Percentiles rank a stretch among this genome's conserved stretches.
These are phyloP conservation scores for Ephialtes manifestator DNA, from an alignment of 2,888 invertebrate species.

Conservation along the genomic window DNA sequence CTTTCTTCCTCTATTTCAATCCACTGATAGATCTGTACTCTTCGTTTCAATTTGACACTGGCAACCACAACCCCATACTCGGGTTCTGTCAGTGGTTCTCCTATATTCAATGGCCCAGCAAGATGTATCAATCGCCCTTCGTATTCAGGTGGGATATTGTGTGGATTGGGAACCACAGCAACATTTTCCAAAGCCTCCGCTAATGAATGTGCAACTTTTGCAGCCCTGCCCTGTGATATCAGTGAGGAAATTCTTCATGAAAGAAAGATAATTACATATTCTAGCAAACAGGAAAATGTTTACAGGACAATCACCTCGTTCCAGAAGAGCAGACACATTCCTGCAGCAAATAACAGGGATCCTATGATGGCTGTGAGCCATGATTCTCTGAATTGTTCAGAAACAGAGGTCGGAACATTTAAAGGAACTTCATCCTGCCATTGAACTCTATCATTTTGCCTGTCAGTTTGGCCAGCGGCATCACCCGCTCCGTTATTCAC, in stretches of 20 bases:
- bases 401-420: conserved; percentile 77
- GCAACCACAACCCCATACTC: conserved; percentile 94
- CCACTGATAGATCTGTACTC: conserved; percentile 98
- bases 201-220: conserved; percentile 92
- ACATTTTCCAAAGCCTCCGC: conserved; percentile 91
- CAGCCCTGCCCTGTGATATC: conserved; percentile 91
- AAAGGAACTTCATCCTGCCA: conserved; percentile 70
- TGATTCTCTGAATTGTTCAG: conserved; percentile 89
- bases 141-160: conserved; percentile 87
- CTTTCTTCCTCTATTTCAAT: conserved; percentile 90
- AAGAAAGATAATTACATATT: background rate
- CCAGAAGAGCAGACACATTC: conserved; percentile 92
- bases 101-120: conserved; percentile 90
- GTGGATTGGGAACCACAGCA: conserved; percentile 87
- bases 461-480: conserved; percentile 70
- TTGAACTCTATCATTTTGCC: conserved; percentile 67
- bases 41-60: conserved; percentile 93
- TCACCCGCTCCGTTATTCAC: conserved; percentile 74
- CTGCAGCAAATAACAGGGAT: conserved; percentile 89
- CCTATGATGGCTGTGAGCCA: conserved; percentile 92
- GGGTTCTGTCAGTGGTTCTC: conserved; percentile 94
- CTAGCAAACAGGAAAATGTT: conserved; percentile 19
- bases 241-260: conserved; percentile 11
- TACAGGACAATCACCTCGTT: conserved; percentile 90
- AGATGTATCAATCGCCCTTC: conserved; percentile 93